These are phyloP conservation scores for Petaurus breviceps DNA, from an alignment of 2,113 vertebrate genomes.

Conservation along the genomic window DNA sequence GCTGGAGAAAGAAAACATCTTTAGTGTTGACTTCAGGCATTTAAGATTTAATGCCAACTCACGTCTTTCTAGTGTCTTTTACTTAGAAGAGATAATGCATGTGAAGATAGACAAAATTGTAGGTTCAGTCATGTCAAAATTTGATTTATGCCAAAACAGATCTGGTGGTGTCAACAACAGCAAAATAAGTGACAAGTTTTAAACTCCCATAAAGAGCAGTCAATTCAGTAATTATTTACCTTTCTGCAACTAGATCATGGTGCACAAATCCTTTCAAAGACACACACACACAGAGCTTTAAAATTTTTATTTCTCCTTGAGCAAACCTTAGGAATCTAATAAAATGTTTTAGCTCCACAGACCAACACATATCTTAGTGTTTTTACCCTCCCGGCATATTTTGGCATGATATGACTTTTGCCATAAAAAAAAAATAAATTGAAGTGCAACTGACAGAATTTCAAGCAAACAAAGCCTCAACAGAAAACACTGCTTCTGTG, in stretches of 20 bases:
- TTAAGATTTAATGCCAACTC: constrained; percentile 82
- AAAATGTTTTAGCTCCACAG: constrained; percentile 63
- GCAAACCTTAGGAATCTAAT: constrained; percentile 61
- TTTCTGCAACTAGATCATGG: constrained; percentile 61
- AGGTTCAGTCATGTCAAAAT: constrained; percentile 86
- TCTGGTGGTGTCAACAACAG: constrained; percentile 82
- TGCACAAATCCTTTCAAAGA: constrained; percentile 68
- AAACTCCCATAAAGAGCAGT: constrained; percentile 82
- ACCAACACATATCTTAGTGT: constrained; percentile 49
- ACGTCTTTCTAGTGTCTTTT: constrained; percentile 76
- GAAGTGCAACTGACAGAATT: constrained; percentile 72
- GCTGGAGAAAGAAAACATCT: constrained; percentile 77
- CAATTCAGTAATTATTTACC: constrained; percentile 85
- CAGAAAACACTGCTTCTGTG: constrained; percentile 72
- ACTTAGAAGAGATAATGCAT: constrained; percentile 81
- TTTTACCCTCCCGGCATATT: constrained; percentile 70
- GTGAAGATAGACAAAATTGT: constrained; percentile 84
- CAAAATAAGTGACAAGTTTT: constrained; percentile 85
- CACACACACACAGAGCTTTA: constrained; percentile 70
- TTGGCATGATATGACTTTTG: constrained; percentile 73
- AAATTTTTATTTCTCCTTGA: constrained; percentile 59
- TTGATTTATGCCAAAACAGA: constrained; percentile 86
- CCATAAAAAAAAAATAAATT: constrained; percentile 61
- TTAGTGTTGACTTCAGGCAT: constrained; percentile 79
- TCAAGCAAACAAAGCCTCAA: constrained; percentile 77